Conservation (phyloP, 2,113 vertebrate species). For the Chaetodon auriga region DNA sequence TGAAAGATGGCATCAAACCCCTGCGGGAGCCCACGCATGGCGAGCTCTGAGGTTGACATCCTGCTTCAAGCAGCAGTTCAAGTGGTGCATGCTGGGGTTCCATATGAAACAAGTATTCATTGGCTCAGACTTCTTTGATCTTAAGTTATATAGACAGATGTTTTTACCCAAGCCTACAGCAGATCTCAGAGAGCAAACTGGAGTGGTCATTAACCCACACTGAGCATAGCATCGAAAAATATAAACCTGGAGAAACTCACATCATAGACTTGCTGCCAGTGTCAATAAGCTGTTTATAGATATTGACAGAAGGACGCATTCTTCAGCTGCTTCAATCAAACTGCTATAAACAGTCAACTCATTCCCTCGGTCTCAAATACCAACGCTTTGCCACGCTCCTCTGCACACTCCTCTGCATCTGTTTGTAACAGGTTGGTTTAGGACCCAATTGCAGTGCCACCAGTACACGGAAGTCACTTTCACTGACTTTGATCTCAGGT, state of each 20-base stretch:
- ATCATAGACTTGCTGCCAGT: background rate
- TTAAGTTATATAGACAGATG: background rate
- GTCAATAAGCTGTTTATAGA: background rate
- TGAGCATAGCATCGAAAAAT: background rate
- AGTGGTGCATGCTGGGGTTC: constrained; percentile 10
- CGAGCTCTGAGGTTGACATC: constrained; percentile 9
- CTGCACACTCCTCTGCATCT: too few relatives aligned
- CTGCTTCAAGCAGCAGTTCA: constrained; percentile 20
- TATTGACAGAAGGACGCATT: background rate
- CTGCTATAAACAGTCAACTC: background rate
- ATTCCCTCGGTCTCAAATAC: too few relatives aligned
- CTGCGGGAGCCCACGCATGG: background rate
- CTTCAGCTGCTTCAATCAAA: background rate
- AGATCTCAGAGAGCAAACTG: background rate
- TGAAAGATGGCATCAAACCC: constrained; percentile 21
- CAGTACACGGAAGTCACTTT: too few relatives aligned
- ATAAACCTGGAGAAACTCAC: background rate
- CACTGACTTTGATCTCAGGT: too few relatives aligned
- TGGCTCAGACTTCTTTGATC: background rate
- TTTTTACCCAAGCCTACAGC: background rate
- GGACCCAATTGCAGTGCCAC: too few relatives aligned
- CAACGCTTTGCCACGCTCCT: too few relatives aligned
- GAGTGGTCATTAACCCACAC: background rate
- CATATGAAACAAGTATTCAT: constrained; percentile 41
- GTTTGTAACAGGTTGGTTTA: too few relatives aligned